Base-by-base conservation (phyloP, 2,797 vertebrate genomes). In the Oreonectes daqikongensis region DNA sequence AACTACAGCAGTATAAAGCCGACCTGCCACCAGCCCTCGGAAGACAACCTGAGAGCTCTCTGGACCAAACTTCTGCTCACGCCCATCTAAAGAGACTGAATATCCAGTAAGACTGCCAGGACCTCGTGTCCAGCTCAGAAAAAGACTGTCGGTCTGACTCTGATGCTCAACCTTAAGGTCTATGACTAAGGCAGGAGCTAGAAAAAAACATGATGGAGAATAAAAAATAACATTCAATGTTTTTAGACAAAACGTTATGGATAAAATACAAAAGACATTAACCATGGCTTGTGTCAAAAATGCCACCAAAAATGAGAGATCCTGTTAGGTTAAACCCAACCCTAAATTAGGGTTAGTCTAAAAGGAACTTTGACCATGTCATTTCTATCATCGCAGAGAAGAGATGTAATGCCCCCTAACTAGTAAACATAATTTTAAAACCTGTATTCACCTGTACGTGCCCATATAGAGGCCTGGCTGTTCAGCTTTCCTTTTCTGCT, bases 401-500 rank as follows among this genome's bases (percentile, higher is more conserved):
- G 7, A 40, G 38, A 40, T 40, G 3, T n/a, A n/a, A n/a, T n/a
- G n/a, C n/a, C n/a, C n/a, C n/a, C n/a, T n/a, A n/a, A 15, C 42
- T 44, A 17, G 42, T 18, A 48, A n/a, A 48, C 15, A 48, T 48
- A 17, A 18, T 20, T 20, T n/a, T 32, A 46, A 14, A 6, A 5
- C 12, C 90, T 12, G 4, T 20, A 65, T 53, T 91, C 88, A 95
- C 97, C 96, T 75, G 96, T 98, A 81, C 96, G 94, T 77, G 93
- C 93, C 20, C 92, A 92, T 22, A 95, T 75, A 26, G 92, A 93
- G 0, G 93, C 93, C 85, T 96, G 93, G 0, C 95, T 99, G 76
- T 85, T 94, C 90, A 97, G 92, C 18, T 89, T 89, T 73, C 94
- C 90, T 24, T 97, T 98, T 87, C 93, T 93, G 75, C 96, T 98